A percentile compares a stretch with the other conserved stretches of the same genome.
These are phyloP conservation scores for Drosophila navojoa DNA, from an alignment of 1,140 invertebrate genomes.

Conservation along the genomic window DNA sequence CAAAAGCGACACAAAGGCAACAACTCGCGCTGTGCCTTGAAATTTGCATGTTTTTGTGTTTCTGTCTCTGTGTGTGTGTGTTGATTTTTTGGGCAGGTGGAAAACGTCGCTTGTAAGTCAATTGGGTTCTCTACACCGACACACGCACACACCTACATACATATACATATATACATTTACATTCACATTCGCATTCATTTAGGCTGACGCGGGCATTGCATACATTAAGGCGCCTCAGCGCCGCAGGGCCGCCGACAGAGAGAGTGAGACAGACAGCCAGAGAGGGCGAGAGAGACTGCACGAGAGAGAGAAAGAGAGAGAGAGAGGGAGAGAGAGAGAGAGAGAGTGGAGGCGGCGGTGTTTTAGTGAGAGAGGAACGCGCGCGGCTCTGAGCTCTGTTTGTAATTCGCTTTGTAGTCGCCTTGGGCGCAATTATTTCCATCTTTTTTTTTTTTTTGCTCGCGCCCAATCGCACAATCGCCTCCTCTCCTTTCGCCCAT, in stretches of 20 bases:
- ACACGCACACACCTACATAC: conserved; percentile 24
- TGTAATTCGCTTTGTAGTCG: conserved; percentile 81
- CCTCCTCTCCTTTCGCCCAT: neutral
- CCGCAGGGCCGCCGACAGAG: conserved; percentile 30
- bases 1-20: conserved; percentile 41
- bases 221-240: conserved; percentile 61
- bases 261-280: neutral
- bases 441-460: conserved; percentile 52
- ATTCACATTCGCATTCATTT: conserved; percentile 70
- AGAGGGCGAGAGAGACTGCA: conserved; percentile 1
- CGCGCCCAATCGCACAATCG: conserved; percentile 17
- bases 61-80: conserved; percentile 63
- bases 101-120: conserved; percentile 67
- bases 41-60: conserved; percentile 74
- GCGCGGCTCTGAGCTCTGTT: conserved; percentile 66
- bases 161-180: neutral
- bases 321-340: neutral
- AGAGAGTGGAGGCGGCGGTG: neutral
- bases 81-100: conserved; percentile 39
- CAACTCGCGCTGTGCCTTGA: conserved; percentile 45
- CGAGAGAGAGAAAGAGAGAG: conserved; percentile 4
- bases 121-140: conserved; percentile 56
- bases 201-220: conserved; percentile 62
- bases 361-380: conserved; percentile 7
- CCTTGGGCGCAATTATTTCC: conserved; percentile 77